phyloP scores from a whole-genome alignment of 2,113 vertebrate species.

The Menura novaehollandiae region DNA sequence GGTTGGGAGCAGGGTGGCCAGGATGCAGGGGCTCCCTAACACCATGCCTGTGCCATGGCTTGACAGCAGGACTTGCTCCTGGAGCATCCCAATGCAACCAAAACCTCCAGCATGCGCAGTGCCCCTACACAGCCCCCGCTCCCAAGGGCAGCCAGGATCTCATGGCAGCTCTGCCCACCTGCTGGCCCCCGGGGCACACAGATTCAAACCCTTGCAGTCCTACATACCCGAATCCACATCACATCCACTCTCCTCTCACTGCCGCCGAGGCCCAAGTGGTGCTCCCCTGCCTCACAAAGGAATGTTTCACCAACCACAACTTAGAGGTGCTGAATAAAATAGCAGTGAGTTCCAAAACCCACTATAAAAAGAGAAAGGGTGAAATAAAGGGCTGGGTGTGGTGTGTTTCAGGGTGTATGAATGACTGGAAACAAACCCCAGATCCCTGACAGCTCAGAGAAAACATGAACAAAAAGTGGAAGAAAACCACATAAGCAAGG shows the following conservation, averaged over 20 bases:
- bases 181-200: fast-evolving
- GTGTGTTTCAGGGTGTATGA: not conserved
- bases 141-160: not conserved
- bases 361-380: not conserved
- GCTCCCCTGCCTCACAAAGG: not conserved
- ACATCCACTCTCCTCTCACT: not conserved
- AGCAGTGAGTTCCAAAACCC: not conserved
- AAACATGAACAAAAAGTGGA: conserved; percentile 41
- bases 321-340: not conserved
- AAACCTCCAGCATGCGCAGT: fast-evolving
- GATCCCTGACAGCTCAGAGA: not conserved
- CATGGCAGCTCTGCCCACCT: not conserved
- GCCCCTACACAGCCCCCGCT: fast-evolving
- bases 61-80: not conserved
- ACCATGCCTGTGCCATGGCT: fast-evolving
- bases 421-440: not conserved
- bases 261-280: fast-evolving
- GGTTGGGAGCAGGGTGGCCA: fast-evolving
- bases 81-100: fast-evolving
- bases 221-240: not conserved
- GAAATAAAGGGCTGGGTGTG: not conserved
- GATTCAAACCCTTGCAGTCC: not conserved
- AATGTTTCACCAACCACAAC: not conserved
- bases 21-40: not conserved
- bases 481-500: conserved; percentile 19